Evolutionary conservation across 2,113 vertebrate species (phyloP).

Genomic region (Istiophorus platypterus): DNA sequence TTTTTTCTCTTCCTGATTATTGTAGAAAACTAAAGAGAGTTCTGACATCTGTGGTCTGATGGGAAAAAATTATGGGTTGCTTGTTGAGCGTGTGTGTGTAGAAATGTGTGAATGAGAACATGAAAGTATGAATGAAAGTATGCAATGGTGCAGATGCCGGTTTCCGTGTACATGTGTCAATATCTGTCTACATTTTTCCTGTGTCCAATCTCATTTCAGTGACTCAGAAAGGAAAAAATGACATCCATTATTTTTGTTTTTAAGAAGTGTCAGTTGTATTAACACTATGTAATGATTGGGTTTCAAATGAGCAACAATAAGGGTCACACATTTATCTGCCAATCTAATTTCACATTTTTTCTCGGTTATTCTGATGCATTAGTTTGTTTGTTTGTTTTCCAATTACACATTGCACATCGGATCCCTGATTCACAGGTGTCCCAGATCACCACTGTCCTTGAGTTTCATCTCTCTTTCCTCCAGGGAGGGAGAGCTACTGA

Average conservation of each 20-base stretch:
- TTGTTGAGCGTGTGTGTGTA: slow-evolving; percentile 43
- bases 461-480: slow-evolving; percentile 54
- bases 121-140: slow-evolving; percentile 58
- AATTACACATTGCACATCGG: slow-evolving; percentile 59
- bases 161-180: slow-evolving; percentile 65
- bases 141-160: slow-evolving; percentile 53
- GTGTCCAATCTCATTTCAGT: slow-evolving; percentile 60
- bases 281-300: slow-evolving; percentile 63
- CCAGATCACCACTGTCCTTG: slow-evolving; percentile 58
- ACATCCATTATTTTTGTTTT: slow-evolving; percentile 62
- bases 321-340: slow-evolving; percentile 73
- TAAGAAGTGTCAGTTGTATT: slow-evolving; percentile 63
- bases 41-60: slow-evolving; percentile 54
- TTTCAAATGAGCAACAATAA: slow-evolving; percentile 72
- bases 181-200: slow-evolving; percentile 51
- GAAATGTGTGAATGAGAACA: slow-evolving; percentile 42
- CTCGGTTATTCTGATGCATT: slow-evolving; percentile 57
- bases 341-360: slow-evolving; percentile 50
- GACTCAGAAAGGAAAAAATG: slow-evolving; percentile 58
- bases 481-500: slow-evolving; percentile 46
- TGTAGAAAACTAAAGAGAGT: slow-evolving; percentile 57
- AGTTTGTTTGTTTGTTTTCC: slow-evolving; percentile 44
- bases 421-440: slow-evolving; percentile 57
- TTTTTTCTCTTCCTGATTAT: slow-evolving; percentile 44
- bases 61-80: slow-evolving; percentile 31